phyloP scores from a whole-genome alignment of 2,113 vertebrate genomes.

The Pseudolaguvia tuberculata region DNA sequence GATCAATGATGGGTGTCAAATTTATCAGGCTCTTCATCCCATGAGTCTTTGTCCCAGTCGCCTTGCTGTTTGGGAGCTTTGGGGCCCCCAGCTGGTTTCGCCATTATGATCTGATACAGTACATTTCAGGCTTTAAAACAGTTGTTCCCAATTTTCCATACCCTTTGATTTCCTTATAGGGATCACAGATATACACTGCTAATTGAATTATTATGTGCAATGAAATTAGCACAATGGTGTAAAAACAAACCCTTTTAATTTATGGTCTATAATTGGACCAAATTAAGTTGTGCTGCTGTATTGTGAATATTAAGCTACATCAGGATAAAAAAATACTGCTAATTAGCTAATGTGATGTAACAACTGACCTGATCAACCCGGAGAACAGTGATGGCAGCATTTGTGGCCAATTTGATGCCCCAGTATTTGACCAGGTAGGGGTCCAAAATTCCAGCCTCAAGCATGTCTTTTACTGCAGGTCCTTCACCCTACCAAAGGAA shows the following conservation, averaged over 20 bases:
- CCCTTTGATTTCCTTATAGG: too few species aligned
- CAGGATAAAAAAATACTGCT: too few species aligned
- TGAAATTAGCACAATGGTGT: background rate
- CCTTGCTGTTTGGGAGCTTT: constrained; percentile 82
- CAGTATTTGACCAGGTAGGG: constrained; percentile 89
- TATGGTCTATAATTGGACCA: background rate
- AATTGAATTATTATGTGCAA: background rate
- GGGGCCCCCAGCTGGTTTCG: constrained; percentile 88
- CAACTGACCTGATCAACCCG: constrained; percentile 90
- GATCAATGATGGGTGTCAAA: constrained; percentile 74
- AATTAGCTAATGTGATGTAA: background rate
- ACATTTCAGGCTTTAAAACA: constrained; percentile 39
- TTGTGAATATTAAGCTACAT: background rate
- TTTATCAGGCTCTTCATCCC: constrained; percentile 78
- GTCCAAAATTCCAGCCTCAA: constrained; percentile 82
- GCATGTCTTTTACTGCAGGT: constrained; percentile 86
- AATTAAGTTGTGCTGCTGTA: background rate
- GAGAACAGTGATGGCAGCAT: constrained; percentile 89
- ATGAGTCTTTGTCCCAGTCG: constrained; percentile 88
- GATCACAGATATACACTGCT: background rate
- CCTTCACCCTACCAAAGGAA: constrained; percentile 74
- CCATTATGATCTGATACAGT: constrained; percentile 87
- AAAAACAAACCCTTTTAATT: background rate
- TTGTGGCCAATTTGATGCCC: constrained; percentile 93
- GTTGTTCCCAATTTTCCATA: background rate